Conservation (phyloP, 2,888 invertebrate genomes). For the Drosophila anceps region DNA sequence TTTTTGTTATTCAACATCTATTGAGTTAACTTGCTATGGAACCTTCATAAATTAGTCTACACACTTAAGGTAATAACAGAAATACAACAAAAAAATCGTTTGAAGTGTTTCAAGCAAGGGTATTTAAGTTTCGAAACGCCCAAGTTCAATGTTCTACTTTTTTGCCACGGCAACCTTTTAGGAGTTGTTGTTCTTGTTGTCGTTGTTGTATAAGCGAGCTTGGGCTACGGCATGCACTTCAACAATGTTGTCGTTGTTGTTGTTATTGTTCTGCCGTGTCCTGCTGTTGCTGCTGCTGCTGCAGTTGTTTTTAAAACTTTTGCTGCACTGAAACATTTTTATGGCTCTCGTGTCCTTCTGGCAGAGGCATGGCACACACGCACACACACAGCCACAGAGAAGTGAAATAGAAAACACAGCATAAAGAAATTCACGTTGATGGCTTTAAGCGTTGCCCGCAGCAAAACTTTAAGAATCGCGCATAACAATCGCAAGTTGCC, state of each 20-base stretch:
- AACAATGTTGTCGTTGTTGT: slow-evolving; percentile 40
- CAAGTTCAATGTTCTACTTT: slow-evolving; percentile 16
- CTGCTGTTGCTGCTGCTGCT: slow-evolving; percentile 37
- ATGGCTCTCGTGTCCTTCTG: slow-evolving; percentile 73
- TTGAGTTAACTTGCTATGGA: neutral
- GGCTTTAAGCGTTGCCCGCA: slow-evolving; percentile 40
- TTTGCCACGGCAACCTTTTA: slow-evolving; percentile 60
- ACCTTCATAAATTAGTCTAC: neutral
- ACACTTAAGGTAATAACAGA: neutral
- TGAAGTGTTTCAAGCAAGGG: slow-evolving; percentile 1
- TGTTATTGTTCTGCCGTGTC: slow-evolving; percentile 33
- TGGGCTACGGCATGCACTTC: slow-evolving; percentile 45
- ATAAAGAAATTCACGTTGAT: slow-evolving; percentile 4
- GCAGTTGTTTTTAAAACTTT: slow-evolving; percentile 66
- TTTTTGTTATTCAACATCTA: neutral
- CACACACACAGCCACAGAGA: slow-evolving; percentile 25
- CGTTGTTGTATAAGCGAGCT: slow-evolving; percentile 20
- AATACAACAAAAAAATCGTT: neutral
- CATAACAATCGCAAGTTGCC: slow-evolving; percentile 48
- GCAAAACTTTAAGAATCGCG: slow-evolving; percentile 52
- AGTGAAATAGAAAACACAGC: slow-evolving; percentile 75
- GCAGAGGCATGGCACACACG: slow-evolving; percentile 44
- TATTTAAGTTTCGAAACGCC: neutral
- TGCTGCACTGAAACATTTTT: slow-evolving; percentile 69
- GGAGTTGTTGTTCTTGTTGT: slow-evolving; percentile 49